phyloP scores from a whole-genome alignment of 2,113 vertebrate genomes.

The Rhinolophus ferrumequinum region DNA sequence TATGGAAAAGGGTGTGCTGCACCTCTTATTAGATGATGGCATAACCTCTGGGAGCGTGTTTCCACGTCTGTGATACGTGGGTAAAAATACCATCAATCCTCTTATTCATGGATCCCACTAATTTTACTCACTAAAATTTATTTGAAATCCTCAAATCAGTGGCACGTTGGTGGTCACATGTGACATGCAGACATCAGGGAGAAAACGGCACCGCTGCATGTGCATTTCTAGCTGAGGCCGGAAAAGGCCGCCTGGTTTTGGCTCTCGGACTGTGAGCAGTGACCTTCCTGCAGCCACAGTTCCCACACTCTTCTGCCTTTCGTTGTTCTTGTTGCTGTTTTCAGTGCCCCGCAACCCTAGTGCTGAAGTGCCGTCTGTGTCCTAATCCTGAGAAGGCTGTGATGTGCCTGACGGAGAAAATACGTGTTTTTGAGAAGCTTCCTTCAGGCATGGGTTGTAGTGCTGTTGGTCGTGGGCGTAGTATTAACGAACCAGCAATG shows the following conservation, averaged over 20 bases:
- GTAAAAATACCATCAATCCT: not conserved
- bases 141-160: not conserved
- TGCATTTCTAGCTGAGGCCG: not conserved
- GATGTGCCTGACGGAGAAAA: not conserved
- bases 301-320: not conserved
- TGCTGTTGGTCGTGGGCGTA: no score
- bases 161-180: not conserved
- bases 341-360: not conserved
- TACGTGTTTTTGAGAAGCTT: no score
- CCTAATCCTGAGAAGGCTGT: not conserved
- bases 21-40: not conserved
- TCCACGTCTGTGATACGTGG: not conserved
- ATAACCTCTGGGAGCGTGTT: not conserved
- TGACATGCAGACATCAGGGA: not conserved
- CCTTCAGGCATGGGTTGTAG: not conserved
- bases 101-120: not conserved
- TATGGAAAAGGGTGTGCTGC: not conserved
- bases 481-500: not conserved
- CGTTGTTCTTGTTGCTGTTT: not conserved
- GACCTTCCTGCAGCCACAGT: not conserved
- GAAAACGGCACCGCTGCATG: no score
- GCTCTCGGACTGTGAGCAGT: no score
- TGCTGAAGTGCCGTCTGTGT: no score
- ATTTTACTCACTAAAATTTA: not conserved
- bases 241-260: no score